Percentiles rank a stretch among this genome's conserved stretches.
These are phyloP conservation scores for Drosophila leonis DNA, from an alignment of 2,888 invertebrate species.

Conservation along the genomic window DNA sequence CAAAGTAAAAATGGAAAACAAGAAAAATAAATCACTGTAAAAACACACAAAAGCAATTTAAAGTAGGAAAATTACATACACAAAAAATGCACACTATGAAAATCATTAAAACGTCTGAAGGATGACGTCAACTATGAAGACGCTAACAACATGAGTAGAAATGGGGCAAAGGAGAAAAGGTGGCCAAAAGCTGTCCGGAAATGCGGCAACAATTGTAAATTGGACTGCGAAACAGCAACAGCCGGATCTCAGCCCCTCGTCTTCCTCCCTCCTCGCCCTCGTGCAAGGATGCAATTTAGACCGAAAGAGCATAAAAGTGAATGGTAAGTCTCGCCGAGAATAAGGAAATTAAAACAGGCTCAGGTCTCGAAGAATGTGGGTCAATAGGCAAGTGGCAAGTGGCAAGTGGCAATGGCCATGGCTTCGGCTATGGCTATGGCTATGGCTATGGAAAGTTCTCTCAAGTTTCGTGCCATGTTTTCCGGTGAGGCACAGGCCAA, in stretches of 20 bases:
- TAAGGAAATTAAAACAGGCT: slow-evolving; percentile 72
- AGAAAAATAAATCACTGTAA: slow-evolving; percentile 31
- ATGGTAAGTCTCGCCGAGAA: slow-evolving; percentile 52
- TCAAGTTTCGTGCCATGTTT: slow-evolving; percentile 50
- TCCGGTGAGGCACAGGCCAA: slow-evolving; percentile 46
- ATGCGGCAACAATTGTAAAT: slow-evolving; percentile 73
- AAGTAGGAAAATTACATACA: slow-evolving; percentile 61
- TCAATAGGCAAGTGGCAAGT: slow-evolving; percentile 49
- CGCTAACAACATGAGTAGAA: background rate
- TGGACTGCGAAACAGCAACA: slow-evolving; percentile 39
- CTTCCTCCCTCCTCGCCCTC: background rate
- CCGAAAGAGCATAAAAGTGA: slow-evolving; percentile 72
- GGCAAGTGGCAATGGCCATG: slow-evolving; percentile 27
- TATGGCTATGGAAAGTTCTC: slow-evolving; percentile 31
- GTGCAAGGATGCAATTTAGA: slow-evolving; percentile 73
- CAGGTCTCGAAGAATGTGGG: slow-evolving; percentile 56
- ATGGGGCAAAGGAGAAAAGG: background rate
- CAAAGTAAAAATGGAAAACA: slow-evolving; percentile 47
- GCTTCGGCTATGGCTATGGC: no score
- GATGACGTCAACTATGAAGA: slow-evolving; percentile 46
- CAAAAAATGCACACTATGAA: slow-evolving; percentile 66
- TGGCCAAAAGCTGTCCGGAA: slow-evolving; percentile 59
- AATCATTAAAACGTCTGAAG: slow-evolving; percentile 76
- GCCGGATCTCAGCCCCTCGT: background rate
- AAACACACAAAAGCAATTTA: slow-evolving; percentile 69